A percentile compares a stretch with the other conserved stretches of the same genome.
These are phyloP conservation scores for Zaprionus tsacasi DNA, from an alignment of 1,140 invertebrate genomes.

Conservation along the genomic window DNA sequence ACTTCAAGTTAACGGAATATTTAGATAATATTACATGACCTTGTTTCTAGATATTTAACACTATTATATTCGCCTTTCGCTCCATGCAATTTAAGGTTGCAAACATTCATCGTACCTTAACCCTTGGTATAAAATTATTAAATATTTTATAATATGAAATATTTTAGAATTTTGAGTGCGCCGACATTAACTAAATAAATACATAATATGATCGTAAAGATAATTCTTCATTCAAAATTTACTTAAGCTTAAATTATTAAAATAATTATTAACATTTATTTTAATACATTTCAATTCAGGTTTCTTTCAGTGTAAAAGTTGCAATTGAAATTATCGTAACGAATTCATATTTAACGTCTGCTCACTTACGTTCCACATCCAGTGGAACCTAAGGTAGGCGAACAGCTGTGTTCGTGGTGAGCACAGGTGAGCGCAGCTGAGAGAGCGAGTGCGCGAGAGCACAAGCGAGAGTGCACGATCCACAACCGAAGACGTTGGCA, in stretches of 20 bases:
- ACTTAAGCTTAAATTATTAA: too few relatives aligned
- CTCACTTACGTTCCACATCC: conserved; percentile 31
- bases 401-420: conserved; percentile 41
- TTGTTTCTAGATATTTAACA: background rate
- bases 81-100: too few relatives aligned
- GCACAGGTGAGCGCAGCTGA: conserved; percentile 38
- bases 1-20: background rate
- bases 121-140: too few relatives aligned
- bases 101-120: too few relatives aligned
- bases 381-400: conserved; percentile 27
- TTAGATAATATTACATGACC: background rate
- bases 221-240: too few relatives aligned
- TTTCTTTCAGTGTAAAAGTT: conserved; percentile 3
- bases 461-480: conserved; percentile 44
- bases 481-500: conserved; percentile 32
- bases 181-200: too few relatives aligned
- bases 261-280: too few relatives aligned
- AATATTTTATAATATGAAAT: too few relatives aligned
- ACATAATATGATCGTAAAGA: too few relatives aligned
- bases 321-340: background rate
- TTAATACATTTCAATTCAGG: too few relatives aligned
- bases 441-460: conserved; percentile 7
- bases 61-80: background rate
- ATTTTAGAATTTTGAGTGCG: too few relatives aligned
- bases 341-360: conserved; percentile 41